Evolutionary conservation across 2,113 vertebrate genomes (phyloP).

Genomic region (Anguilla rostrata): DNA sequence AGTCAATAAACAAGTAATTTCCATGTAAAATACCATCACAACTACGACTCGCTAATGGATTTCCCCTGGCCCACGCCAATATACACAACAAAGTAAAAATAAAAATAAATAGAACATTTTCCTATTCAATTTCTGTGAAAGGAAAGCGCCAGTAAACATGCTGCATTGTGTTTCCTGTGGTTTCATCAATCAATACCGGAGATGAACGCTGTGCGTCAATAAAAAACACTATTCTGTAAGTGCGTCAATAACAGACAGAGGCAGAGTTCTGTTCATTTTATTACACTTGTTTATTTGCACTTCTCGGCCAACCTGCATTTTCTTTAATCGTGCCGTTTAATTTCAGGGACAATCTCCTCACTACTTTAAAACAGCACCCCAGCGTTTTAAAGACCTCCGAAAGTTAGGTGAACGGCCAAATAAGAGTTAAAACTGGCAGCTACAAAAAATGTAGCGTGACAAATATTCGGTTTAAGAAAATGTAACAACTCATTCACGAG

Average conservation of each 20-base stretch:
- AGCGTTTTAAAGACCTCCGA: background rate
- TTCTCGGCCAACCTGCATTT: background rate
- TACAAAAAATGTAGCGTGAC: background rate
- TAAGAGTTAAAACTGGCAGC: background rate
- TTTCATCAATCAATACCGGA: background rate
- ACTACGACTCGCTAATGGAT: background rate
- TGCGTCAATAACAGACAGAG: background rate
- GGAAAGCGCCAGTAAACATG: background rate
- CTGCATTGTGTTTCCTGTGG: background rate
- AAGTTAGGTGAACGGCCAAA: background rate
- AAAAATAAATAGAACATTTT: background rate
- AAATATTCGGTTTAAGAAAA: background rate
- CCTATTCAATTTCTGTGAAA: background rate
- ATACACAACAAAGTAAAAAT: background rate
- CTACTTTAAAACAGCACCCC: background rate
- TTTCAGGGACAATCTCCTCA: background rate
- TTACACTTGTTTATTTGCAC: background rate
- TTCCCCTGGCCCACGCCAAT: background rate
- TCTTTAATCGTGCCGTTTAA: background rate
- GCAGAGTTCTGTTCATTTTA: background rate
- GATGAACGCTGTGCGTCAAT: background rate
- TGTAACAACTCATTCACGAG: background rate
- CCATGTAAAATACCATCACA: background rate
- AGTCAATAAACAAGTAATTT: background rate
- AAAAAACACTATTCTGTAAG: too few species aligned